phyloP scores from a whole-genome alignment of 2,797 vertebrate species.

The Lerista edwardsae region DNA sequence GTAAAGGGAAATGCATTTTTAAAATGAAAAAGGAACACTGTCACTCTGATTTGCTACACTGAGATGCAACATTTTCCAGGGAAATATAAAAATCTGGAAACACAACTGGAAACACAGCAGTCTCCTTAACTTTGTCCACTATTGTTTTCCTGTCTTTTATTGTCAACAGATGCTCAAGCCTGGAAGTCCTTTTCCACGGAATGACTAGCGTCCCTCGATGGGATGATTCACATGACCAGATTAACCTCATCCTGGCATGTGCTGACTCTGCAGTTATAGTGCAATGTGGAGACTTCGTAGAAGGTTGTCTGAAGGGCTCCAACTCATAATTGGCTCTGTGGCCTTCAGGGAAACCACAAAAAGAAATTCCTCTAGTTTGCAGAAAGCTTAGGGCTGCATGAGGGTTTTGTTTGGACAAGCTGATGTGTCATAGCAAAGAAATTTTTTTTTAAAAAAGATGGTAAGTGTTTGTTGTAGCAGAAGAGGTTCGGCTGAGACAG shows the following conservation, averaged over 20 bases:
- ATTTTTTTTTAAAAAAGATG: background rate
- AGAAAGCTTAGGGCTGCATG: background rate
- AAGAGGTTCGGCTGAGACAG: background rate
- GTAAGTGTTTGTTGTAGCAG: background rate
- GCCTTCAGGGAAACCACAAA: background rate
- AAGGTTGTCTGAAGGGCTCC: background rate
- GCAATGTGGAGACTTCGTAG: background rate
- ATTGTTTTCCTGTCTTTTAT: conserved; percentile 1
- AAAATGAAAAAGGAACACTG: background rate
- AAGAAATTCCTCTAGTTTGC: background rate
- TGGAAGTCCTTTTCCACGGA: background rate
- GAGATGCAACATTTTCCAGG: background rate
- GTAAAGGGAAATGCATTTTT: background rate
- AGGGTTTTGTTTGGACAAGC: background rate
- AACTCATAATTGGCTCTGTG: background rate
- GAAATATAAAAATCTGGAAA: background rate
- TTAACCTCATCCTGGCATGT: background rate
- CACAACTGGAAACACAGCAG: background rate
- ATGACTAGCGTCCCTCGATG: background rate
- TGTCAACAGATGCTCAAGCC: background rate
- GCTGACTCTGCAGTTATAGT: background rate
- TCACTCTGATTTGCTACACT: background rate
- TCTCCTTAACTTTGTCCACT: background rate
- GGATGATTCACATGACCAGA: background rate
- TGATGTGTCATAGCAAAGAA: background rate